phyloP scores from a whole-genome alignment of 2,888 invertebrate species.

The Aphrophora alni region DNA sequence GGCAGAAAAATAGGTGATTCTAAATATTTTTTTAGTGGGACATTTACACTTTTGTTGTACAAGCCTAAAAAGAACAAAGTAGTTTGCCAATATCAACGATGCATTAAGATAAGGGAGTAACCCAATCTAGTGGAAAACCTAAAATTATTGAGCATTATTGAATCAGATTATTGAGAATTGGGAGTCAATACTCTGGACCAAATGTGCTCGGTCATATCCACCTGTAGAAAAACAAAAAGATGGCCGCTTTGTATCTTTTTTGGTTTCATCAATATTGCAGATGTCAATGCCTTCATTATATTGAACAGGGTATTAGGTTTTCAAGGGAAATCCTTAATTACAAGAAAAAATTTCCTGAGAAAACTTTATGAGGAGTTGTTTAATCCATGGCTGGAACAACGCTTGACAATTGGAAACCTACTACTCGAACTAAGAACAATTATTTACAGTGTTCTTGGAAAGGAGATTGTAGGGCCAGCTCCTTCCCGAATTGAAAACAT shows the following conservation, averaged over 20 bases:
- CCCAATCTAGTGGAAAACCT: not conserved
- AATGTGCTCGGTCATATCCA: not conserved
- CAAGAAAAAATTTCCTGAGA: conserved; percentile 3
- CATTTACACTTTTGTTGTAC: conserved; percentile 2
- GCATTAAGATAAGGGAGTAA: conserved; percentile 18
- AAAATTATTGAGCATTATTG: conserved; percentile 17
- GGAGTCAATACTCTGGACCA: conserved; percentile 10
- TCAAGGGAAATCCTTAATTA: not conserved
- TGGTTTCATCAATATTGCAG: not conserved
- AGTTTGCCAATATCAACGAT: conserved; percentile 18
- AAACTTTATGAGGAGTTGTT: not conserved
- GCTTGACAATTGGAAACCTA: too few species aligned
- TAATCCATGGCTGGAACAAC: too few species aligned
- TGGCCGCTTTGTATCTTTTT: conserved; percentile 10
- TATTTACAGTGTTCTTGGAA: too few species aligned
- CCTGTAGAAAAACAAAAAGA: conserved; percentile 16
- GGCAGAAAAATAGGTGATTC: not conserved
- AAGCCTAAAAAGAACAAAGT: conserved; percentile 12
- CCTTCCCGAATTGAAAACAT: not conserved
- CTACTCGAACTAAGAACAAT: too few species aligned
- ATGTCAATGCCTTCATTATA: not conserved
- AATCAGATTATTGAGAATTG: not conserved
- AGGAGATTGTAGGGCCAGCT: too few species aligned
- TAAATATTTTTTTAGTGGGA: not conserved
- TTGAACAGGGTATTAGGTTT: not conserved